These are phyloP conservation scores for Drosophila gunungcola DNA, from an alignment of 1,140 invertebrate species.

Conservation along the genomic window DNA sequence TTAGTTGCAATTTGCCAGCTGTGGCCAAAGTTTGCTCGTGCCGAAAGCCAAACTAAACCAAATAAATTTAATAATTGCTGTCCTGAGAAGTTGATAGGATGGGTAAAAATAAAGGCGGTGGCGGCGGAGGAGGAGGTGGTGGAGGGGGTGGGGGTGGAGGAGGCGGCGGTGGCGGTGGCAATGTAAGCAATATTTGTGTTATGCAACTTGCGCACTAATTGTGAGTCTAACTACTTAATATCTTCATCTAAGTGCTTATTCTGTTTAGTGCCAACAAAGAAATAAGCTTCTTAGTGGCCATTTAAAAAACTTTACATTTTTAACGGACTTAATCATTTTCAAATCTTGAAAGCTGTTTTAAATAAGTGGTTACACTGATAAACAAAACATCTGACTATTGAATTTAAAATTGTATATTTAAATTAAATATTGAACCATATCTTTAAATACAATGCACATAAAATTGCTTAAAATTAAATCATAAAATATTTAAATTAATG, in stretches of 20 bases:
- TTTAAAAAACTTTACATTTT: neutral
- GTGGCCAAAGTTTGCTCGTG: conserved; percentile 51
- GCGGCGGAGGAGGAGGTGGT: conserved; percentile 47
- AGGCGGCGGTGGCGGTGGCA: conserved; percentile 66
- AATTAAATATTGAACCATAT: too few species aligned
- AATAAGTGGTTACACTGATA: too few species aligned
- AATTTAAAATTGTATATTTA: too few species aligned
- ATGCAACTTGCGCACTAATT: conserved; percentile 73
- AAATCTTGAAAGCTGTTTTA: too few species aligned
- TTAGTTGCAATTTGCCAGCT: conserved; percentile 76
- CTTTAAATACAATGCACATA: too few species aligned
- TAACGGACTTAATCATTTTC: neutral
- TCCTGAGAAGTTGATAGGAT: conserved; percentile 56
- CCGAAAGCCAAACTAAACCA: conserved; percentile 44
- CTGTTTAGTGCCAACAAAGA: neutral
- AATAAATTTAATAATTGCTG: conserved; percentile 60
- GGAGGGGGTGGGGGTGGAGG: conserved; percentile 44
- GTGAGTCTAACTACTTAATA: conserved; percentile 54
- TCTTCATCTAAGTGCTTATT: conserved; percentile 1
- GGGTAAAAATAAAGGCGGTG: conserved; percentile 80
- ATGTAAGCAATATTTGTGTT: conserved; percentile 85
- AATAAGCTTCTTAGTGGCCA: neutral
- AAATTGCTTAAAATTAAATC: too few species aligned
- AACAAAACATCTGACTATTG: too few species aligned
- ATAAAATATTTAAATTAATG: too few species aligned